Evolutionary conservation across 35 echinoderm and acorn worm genomes (phyloP), one percentile per base, ranked within the genome.

Genomic region (Stichopus chloronotus): DNA sequence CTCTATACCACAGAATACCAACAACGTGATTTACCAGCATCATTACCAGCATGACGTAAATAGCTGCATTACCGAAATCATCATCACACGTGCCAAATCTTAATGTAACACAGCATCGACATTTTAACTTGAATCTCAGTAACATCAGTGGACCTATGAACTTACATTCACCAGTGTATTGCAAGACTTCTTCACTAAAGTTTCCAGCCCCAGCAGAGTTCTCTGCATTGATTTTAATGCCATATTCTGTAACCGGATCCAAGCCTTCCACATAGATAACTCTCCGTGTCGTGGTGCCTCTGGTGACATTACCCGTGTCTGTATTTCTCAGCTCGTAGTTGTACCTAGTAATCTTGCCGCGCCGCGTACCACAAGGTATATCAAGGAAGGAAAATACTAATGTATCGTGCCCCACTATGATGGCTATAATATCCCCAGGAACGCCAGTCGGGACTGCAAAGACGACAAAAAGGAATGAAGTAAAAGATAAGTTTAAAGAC

Each of bases 101-200:
- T 43, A 43, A 0, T 43, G 30, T 43, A 43, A 43, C 30, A 43
- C 30, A 43, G 3, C 30, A 43, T 43, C 3, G 30, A 43, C 30
- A 43, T 43, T 43, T 43, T 43, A 43, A 43, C 30, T 43, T 0
- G 30, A 43, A 43, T 43, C 30, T 43, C 30, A 43, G 30, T 43
- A 3, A 3, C 30, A 43, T 43, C n/a, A n/a, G n/a, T n/a, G 3
- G 30, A 43, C 30, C 30, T 43, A 43, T 43, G 30, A 14, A 89
- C 87, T 89, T 72, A 89, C 87, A 52, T 63, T 61, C 87, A 43
- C 17, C 2, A 9, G 87, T 89, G 43, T 3, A 43, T 61, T 89
- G 61, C 87, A 71, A 55, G 52, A 89, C 87, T 55, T 89, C 87
- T 6, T 89, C 87, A 21, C 87, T 89, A 59, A 71, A 89, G 20